Evolutionary conservation across 1,140 invertebrate species (phyloP).

Genomic region (Araneus ventricosus): DNA sequence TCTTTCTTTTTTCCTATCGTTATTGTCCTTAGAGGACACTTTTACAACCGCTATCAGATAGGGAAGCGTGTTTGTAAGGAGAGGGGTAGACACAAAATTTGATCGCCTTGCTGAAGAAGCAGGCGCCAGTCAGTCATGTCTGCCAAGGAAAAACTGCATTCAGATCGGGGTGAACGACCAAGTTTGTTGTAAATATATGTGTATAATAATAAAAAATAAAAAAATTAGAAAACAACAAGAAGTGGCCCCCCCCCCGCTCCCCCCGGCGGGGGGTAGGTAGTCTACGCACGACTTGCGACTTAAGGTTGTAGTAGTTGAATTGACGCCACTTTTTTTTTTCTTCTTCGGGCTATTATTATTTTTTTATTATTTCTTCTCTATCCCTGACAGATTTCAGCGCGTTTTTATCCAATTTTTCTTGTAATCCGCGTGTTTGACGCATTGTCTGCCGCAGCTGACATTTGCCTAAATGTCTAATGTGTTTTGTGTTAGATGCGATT

Average conservation of each 20-base stretch:
- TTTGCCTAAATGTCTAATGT: constrained; percentile 29
- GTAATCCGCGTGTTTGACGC: constrained; percentile 25
- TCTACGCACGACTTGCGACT: constrained; percentile 47
- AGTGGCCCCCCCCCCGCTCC: no score
- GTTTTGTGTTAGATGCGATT: not conserved
- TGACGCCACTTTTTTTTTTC: constrained; percentile 37
- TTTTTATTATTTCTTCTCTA: not conserved
- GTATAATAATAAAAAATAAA: constrained; percentile 38
- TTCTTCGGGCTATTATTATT: not conserved
- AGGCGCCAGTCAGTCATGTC: constrained; percentile 47
- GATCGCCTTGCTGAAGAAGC: not conserved
- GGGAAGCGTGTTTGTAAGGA: constrained; percentile 9
- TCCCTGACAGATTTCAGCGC: constrained; percentile 10
- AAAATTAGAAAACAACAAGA: constrained; percentile 6
- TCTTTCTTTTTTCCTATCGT: not conserved
- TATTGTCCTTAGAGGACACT: constrained; percentile 29
- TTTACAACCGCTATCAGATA: constrained; percentile 34
- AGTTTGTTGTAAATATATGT: constrained; percentile 27
- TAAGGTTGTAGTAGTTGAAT: not conserved
- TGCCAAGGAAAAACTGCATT: constrained; percentile 7
- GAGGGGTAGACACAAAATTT: constrained; percentile 20
- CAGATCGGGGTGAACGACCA: constrained; percentile 43
- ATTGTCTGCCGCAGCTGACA: constrained; percentile 23
- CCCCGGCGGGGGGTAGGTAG: not conserved
- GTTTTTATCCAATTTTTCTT: constrained; percentile 25